phyloP scores from a whole-genome alignment of 2,113 vertebrate species.

The Alligator sinensis region DNA sequence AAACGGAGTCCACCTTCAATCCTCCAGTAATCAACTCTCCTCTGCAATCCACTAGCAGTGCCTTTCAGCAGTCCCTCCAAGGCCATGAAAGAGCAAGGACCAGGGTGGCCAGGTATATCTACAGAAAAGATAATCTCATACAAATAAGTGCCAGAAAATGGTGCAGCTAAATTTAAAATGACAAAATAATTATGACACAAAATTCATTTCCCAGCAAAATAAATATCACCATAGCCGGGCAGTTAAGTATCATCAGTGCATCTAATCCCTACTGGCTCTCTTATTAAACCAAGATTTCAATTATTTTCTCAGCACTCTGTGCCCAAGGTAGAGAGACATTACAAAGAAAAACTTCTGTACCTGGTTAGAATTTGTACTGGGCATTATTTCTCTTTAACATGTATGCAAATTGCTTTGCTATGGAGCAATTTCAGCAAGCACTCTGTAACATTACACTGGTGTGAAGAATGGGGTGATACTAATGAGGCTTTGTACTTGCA shows the following conservation, averaged over 20 bases:
- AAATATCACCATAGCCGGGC: neutral
- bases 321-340: neutral
- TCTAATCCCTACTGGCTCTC: neutral
- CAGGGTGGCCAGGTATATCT: neutral
- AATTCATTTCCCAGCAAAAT: neutral
- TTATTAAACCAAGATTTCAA: neutral
- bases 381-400: neutral
- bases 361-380: neutral
- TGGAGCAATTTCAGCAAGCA: neutral
- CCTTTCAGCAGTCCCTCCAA: neutral
- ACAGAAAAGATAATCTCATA: neutral
- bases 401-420: neutral
- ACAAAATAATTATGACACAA: neutral
- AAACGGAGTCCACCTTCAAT: neutral
- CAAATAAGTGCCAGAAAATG: neutral
- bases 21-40: no score
- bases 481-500: conserved; percentile 38
- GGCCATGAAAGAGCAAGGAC: neutral
- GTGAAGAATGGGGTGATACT: conserved; percentile 20
- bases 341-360: neutral
- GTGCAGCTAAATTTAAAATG: conserved; percentile 9
- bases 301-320: neutral
- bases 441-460: neutral
- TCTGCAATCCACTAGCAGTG: neutral
- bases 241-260: neutral